Conservation (phyloP, 2,888 invertebrate genomes). For the Rhodophaea formosa region DNA sequence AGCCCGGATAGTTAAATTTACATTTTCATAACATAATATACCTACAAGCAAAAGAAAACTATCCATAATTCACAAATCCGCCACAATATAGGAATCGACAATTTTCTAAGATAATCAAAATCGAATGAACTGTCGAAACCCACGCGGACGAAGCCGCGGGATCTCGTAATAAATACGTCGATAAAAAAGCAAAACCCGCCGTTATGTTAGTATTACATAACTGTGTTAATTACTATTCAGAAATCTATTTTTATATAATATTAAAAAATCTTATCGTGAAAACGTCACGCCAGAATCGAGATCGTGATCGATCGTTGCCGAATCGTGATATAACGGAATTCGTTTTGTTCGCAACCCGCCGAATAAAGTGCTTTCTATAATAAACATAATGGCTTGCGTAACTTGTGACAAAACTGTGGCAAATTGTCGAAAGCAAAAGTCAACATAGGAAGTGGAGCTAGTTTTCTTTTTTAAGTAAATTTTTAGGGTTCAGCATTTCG, state of each 20-base stretch:
- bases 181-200: too few relatives aligned
- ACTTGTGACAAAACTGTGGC: conserved; percentile 29
- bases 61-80: too few relatives aligned
- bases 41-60: too few relatives aligned
- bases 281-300: conserved; percentile 27
- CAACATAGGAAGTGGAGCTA: conserved; percentile 3
- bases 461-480: not conserved
- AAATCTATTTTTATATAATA: conserved; percentile 7
- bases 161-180: too few relatives aligned
- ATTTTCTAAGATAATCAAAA: too few relatives aligned
- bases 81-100: too few relatives aligned
- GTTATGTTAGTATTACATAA: not conserved
- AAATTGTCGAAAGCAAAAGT: conserved; percentile 30
- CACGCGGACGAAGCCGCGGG: too few relatives aligned
- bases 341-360: conserved; percentile 36
- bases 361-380: conserved; percentile 43
- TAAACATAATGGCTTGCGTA: conserved; percentile 37
- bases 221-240: not conserved
- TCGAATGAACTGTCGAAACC: too few relatives aligned
- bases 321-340: conserved; percentile 45
- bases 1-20: too few relatives aligned
- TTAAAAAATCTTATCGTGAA: not conserved
- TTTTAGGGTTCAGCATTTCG: too few relatives aligned
- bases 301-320: conserved; percentile 35
- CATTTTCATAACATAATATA: too few relatives aligned